Base-by-base conservation (phyloP, 2,888 invertebrate genomes). In the Coelogynopora nodosa region DNA sequence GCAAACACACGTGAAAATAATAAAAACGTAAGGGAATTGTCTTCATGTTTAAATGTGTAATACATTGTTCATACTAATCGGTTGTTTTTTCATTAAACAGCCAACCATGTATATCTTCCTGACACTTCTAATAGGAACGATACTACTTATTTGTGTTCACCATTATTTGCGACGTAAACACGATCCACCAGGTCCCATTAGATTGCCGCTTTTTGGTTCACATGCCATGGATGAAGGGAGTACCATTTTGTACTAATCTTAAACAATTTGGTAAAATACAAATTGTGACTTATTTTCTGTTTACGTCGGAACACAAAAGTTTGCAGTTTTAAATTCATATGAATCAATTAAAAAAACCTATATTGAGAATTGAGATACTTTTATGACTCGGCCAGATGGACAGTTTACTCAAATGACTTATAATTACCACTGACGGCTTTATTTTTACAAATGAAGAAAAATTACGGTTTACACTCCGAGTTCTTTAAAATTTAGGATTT, bases 391-490 rank as follows among this genome's bases (percentile, higher is more conserved):
- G 26, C 67, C 67, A 30, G 26, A 67, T 29, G 26, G 49, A n/a
- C 29, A 27, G 0, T 27, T 85, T 85, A 27, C 2, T 26, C 67
- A 85, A 26, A 26, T 26, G 10, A 67, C 28, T 85, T 23, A 1
- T 2, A 29, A 30, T 85, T 0, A 85, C 26, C 27, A 27, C n/a
- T n/a, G n/a, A n/a, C 5, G 85, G 85, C 0, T 27, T 85, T 85
- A 1, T 85, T 23, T 26, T 80, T 1, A 67, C 67, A 0, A 74
- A 67, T 29, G 74, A 30, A 2, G 85, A 85, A 85, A 67, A 28
- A 28, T 85, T 67, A 85, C 30, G 85, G 10, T 85, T 85, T 85
- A 27, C 85, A 5, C n/a, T 85, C 1, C 67, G 74, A 85, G 85
- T 85, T 74, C 67, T 85, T 26, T 27, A 23, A 67, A 28, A 85